Evolutionary conservation across 2,888 invertebrate species (phyloP), one percentile per base, ranked within the genome.

Genomic region (Drosophila limbata): DNA sequence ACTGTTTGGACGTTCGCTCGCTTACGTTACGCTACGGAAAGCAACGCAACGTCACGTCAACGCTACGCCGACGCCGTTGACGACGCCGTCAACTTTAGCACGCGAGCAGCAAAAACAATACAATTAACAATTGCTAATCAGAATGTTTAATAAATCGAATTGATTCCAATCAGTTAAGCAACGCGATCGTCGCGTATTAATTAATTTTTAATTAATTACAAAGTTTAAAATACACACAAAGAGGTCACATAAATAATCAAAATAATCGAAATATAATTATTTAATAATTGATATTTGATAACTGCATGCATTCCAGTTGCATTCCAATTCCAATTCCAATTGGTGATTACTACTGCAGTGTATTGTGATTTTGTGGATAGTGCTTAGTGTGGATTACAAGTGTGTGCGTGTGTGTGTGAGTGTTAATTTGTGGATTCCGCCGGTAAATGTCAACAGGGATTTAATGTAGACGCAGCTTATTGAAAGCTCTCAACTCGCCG

Each of bases 1-100:
- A 80, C 74, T 81, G 89, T 81, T 79, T 80, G 84, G 90, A 90
- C 90, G 90, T 73, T 73, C 17, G 73, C 47, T 53, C 66, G 72
- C 59, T 63, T 57, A 68, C 80, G 77, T 57, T 57, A 50, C 53
- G 53, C 40, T 57, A 50, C 53, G 53, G 35, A 48, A 55, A 33
- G 66, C 48, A 42, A 56, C 45, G 21, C 31, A 28, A 50, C 44
- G 42, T 44, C 25, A 28, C 44, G 40, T 37, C 39, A 28, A 64
- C 42, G 70, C 56, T 48, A 69, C 73, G 79, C 71, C 68, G 63
- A 69, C 80, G 70, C 68, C 64, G 72, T 63, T 33, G 50, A 21
- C 42, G 25, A 57, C 42, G 44, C 37, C 48, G 19, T 47, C 28
- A 42, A 35, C 57, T 42, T 50, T 35, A 73, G 70, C 66, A 73